Evolutionary conservation across 2,797 vertebrate genomes (phyloP), one percentile per base, ranked within the genome.

Genomic region (Siniperca scherzeri): DNA sequence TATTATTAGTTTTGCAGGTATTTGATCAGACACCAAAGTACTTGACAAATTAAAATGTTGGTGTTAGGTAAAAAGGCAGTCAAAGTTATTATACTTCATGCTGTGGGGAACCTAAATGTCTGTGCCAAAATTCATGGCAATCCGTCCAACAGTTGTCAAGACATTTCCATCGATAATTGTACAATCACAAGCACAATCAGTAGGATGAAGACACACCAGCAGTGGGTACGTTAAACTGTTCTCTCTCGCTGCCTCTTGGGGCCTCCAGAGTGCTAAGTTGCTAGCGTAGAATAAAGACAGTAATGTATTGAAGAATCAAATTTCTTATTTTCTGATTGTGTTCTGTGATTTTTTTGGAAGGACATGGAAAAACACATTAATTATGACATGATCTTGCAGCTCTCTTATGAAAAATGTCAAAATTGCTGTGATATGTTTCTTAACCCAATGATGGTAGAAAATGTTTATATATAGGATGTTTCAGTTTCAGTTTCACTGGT

Each of bases 401-500:
- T 48, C 2, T 30, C 11, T 33, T 27, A 44, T 44, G 8, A 27
- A 70, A 52, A 33, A 22, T 4, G 9, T 8, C 0, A 38, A n/a
- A 10, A 22, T 16, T 0, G 8, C 6, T 57, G 30, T 21, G 12
- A 13, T 8, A 1, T 52, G 55, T 42, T 25, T 57, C 25, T 25
- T 7, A 14, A 19, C 14, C 21, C 12, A 3, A 3, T 46, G 40
- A 67, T 5, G 14, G 48, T 11, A 8, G 40, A 59, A 65, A 1
- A 30, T 22, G n/a, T 50, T 16, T 19, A 25, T 21, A 48, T 10
- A 52, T n/a, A 10, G 38, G 30, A 59, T 50, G 57, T 64, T 55
- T 78, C 33, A 36, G 38, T 50, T 21, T 30, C 64, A 66, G 27
- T 67, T 53, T 19, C 57, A 50, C 69, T 52, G 67, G 16, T 66